Conservation (phyloP, 2,113 vertebrate species). For the Pelusios castaneus region DNA sequence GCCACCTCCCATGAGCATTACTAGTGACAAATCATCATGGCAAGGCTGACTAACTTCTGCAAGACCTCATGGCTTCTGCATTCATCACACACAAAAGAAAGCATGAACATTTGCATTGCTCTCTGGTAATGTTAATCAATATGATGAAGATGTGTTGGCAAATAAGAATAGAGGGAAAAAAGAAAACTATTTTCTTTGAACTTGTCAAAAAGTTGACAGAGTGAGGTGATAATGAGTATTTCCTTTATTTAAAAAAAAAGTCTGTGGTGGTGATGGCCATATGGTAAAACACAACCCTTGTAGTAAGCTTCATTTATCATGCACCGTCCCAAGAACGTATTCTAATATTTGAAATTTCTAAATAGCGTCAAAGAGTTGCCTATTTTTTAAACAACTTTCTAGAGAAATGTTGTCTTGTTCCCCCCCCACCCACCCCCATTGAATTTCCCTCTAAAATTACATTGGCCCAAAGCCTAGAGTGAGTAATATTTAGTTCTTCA, state of each 20-base stretch:
- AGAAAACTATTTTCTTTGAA: slow-evolving; percentile 4
- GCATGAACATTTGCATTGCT: slow-evolving; percentile 13
- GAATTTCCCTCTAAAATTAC: background rate
- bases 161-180: background rate
- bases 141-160: background rate
- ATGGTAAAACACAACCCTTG: background rate
- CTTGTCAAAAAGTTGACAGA: background rate
- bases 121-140: background rate
- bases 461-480: background rate
- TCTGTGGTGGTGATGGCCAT: background rate
- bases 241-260: background rate
- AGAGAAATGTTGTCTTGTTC: background rate
- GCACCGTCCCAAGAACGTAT: background rate
- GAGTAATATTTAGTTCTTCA: background rate
- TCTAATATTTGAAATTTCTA: background rate
- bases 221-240: background rate
- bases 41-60: slow-evolving; percentile 5
- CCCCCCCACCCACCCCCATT: background rate
- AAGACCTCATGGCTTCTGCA: slow-evolving; percentile 8
- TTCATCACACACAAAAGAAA: slow-evolving; percentile 13
- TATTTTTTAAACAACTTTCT: background rate
- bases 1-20: background rate
- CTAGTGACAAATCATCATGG: slow-evolving; percentile 25
- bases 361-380: background rate
- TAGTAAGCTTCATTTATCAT: background rate